Evolutionary conservation across 1,140 invertebrate species (phyloP), one percentile per base, ranked within the genome.

Genomic region (Dinothrombium tinctorium): DNA sequence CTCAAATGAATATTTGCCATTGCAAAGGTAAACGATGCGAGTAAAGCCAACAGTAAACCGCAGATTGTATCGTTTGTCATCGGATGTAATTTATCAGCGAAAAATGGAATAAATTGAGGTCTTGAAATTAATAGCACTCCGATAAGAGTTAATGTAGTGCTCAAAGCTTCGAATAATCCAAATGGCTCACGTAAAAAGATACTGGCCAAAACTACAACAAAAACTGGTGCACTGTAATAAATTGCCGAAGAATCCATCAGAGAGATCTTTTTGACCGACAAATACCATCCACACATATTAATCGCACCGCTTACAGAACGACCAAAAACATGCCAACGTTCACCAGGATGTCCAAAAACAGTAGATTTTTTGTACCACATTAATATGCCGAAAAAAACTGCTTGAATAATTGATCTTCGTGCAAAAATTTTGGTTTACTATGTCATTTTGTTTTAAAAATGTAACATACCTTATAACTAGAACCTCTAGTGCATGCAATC

Each of bases 201-300:
- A 45, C 62, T 65, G 4, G 64, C 66, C 21, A 68, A 47, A 1
- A 59, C 53, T 40, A 64, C 61, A 8, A 66, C 64, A 17, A 66
- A 60, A 0, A 66, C 60, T 4, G 64, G 65, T 15, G 64, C 66
- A 47, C 62, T 65, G 46, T 67, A 64, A 46, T 67, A 66, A 15
- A 69, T 67, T 4, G 66, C 62, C 1, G 65, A 65, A 6, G 66
- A 66, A 54, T 68, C 64, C 2, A 24, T 38, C 8, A 38, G 19
- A 23, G 22, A 25, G n/a, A 38, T 38, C 17, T 25, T n/a, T 23
- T 29, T 14, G 7, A 40, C 19, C 15, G 26, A 31, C 6, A 15
- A 15, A 19, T 33, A 40, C 39, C 39, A 40, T 12, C 26, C 11
- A 17, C 17, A 14, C 17, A 31, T 26, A 33, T 40, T 40, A 9